Evolutionary conservation across 2,797 vertebrate genomes (phyloP).

Genomic region (Furcifer pardalis): DNA sequence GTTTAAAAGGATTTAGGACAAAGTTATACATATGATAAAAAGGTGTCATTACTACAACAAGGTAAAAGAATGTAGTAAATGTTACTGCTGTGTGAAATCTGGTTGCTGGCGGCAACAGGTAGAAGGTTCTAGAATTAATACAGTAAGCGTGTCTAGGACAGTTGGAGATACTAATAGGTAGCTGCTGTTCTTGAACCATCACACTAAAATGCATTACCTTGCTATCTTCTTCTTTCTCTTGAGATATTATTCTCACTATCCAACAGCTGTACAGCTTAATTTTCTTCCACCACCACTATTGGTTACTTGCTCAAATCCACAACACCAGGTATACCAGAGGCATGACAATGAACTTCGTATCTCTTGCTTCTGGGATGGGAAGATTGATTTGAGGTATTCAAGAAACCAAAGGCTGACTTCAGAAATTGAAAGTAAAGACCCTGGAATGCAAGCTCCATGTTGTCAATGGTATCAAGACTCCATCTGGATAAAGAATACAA

Average conservation of each 20-base stretch:
- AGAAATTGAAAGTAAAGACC: rapidly evolving
- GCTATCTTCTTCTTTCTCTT: background rate
- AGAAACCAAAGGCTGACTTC: background rate
- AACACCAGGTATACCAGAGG: background rate
- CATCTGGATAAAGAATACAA: slow-evolving; percentile 22
- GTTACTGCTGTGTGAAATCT: background rate
- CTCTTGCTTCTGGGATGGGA: slow-evolving; percentile 49
- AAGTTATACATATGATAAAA: background rate
- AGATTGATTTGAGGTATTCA: slow-evolving; percentile 34
- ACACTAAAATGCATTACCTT: background rate
- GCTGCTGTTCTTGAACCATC: rapidly evolving
- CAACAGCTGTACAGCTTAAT: rapidly evolving
- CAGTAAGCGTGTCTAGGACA: background rate
- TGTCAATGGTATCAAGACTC: slow-evolving; percentile 49
- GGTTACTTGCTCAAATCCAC: slow-evolving; percentile 46
- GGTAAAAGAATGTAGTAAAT: background rate
- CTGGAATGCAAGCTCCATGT: rapidly evolving
- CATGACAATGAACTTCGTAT: background rate
- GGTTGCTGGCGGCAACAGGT: slow-evolving; percentile 15
- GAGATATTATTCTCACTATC: background rate
- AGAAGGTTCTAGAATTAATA: slow-evolving; percentile 18
- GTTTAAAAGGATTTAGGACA: too few relatives aligned
- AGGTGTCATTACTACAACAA: background rate
- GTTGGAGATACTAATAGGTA: background rate
- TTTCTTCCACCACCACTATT: slow-evolving; percentile 41